These are phyloP conservation scores for Phytoseiulus persimilis DNA, from an alignment of 2,888 invertebrate species.

Conservation along the genomic window DNA sequence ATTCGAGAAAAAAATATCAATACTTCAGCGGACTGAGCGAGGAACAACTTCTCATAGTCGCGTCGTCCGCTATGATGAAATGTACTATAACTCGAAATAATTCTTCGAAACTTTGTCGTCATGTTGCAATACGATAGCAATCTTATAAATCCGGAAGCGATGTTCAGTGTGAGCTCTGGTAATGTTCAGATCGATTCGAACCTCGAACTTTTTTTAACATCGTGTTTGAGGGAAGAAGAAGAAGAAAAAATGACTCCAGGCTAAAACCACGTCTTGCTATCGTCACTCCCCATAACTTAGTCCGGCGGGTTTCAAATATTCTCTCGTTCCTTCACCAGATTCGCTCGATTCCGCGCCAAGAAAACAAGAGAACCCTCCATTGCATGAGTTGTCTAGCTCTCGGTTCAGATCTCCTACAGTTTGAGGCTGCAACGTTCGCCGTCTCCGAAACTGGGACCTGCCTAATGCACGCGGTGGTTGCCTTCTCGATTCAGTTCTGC, in stretches of 20 bases:
- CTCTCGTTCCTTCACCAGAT: neutral
- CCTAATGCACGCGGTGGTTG: neutral
- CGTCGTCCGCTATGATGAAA: neutral
- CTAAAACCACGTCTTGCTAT: neutral
- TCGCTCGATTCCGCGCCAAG: too few species aligned
- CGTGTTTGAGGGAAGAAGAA: neutral
- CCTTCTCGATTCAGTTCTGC: neutral
- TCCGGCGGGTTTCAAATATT: neutral
- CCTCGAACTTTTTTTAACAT: too few species aligned
- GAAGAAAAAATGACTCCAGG: too few species aligned
- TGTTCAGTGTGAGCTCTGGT: too few species aligned
- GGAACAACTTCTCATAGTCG: neutral
- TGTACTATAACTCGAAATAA: neutral
- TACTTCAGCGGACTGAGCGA: neutral
- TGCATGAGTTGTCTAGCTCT: neutral
- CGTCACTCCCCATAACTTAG: neutral
- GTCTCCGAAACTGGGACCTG: neutral
- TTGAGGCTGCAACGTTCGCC: too few species aligned
- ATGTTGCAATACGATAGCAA: neutral
- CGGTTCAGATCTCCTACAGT: too few species aligned
- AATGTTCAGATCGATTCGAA: too few species aligned
- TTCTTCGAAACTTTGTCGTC: neutral
- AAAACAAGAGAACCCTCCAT: neutral
- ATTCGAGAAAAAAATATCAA: neutral
- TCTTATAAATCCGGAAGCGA: too few species aligned